Base-by-base conservation (phyloP, 2,113 vertebrate genomes). In the Pycnonotus jocosus region DNA sequence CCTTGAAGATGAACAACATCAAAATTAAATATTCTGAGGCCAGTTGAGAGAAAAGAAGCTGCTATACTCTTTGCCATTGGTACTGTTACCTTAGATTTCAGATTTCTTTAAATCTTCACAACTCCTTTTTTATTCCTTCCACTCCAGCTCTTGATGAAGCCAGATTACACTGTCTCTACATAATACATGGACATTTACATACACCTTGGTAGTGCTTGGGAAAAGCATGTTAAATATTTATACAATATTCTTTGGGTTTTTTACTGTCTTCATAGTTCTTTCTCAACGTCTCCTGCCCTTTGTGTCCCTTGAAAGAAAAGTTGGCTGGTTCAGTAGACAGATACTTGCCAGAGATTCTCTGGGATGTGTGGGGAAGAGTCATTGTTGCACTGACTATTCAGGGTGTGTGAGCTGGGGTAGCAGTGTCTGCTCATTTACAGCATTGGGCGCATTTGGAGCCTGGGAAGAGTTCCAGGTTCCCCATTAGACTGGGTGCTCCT, bases 381-480 rank as follows among this genome's bases (percentile, higher is more conserved):
- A 25, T 54, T 40, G 0, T 54, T 73, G 68, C 38, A 9, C 7
- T 57, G 47, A 70, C 45, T 80, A 2, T 80, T 73, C 42, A 40
- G 28, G 31, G 23, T 24, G 18, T 0, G 0, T 27, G 74, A 82
- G 56, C 48, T 87, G 58, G 28, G 18, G 44, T 37, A 12, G 44
- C 12, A 1, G 15, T 22, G 45, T 47, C 61, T 25, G 2, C 33
- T 90, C 54, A 23, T 38, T 69, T 58, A 48, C 81, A 66, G 31
- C 0, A 0, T 1, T 33, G 48, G 65, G 73, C 33, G 38, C 4
- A 2, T 66, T 44, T 27, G 56, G 74, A 81, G 62, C 81, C 85
- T 87, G 92, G 69, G 85, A 87, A 51, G 76, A 71, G 28, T 83
- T 92, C 92, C 80, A 91, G n/a, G 42, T 72, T 93, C 33, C 51